These are phyloP conservation scores for Anthoscopus minutus DNA, from an alignment of 2,113 vertebrate genomes.

Conservation along the genomic window DNA sequence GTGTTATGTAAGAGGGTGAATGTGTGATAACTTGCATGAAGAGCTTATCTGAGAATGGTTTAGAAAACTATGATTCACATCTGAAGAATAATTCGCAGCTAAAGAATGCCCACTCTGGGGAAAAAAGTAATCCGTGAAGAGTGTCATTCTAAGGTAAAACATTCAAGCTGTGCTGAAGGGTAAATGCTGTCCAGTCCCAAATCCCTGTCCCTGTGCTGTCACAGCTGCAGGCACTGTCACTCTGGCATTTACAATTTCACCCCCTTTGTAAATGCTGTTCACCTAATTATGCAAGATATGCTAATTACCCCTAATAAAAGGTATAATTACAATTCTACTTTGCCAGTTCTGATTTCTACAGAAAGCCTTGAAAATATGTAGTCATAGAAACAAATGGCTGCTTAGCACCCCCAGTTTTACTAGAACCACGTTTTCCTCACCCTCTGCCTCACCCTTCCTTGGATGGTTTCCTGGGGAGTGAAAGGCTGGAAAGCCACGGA, in stretches of 20 bases:
- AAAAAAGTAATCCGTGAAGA: not conserved
- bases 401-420: not conserved
- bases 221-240: not conserved
- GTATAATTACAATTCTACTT: not conserved
- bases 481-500: not conserved
- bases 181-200: not conserved
- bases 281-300: not conserved
- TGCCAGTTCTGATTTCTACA: not conserved
- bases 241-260: not conserved
- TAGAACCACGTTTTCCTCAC: not conserved
- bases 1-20: slow-evolving; percentile 28
- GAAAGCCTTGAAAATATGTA: not conserved
- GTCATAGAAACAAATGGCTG: slow-evolving; percentile 34
- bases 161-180: not conserved
- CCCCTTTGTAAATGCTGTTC: not conserved
- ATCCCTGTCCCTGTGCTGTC: not conserved
- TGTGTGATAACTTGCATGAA: not conserved
- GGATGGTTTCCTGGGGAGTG: not conserved
- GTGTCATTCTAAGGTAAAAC: not conserved
- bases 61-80: not conserved
- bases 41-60: not conserved
- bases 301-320: slow-evolving; percentile 21
- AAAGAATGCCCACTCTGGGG: not conserved
- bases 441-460: not conserved
- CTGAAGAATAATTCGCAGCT: not conserved